Evolutionary conservation across 2,797 vertebrate genomes (phyloP), one percentile per base, ranked within the genome.

Genomic region (Clarias platycephalus): DNA sequence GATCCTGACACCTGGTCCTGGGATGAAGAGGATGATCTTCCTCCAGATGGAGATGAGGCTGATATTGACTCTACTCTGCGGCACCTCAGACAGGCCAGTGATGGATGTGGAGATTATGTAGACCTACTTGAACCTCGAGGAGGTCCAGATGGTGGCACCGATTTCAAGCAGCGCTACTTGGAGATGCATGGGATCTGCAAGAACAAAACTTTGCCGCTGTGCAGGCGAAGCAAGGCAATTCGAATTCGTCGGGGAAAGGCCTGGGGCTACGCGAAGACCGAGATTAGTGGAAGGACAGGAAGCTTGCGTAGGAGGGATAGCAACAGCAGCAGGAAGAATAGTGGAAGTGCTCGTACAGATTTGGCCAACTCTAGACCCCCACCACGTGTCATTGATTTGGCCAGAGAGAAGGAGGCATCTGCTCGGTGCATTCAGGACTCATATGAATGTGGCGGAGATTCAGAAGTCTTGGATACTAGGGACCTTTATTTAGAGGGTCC

Each of bases 201-300:
- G 87, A 97, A 96, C 63, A 96, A 94, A 87, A 97, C 96, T 0
- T 93, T 97, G 83, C 97, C 96, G 0, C 90, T 96, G 57, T 96
- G 95, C 80, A 93, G 94, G 83, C 92, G 95, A 82, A 90, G 95
- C 34, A 95, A 95, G 82, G 95, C 95, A n/a, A 94, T 95, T 75
- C 94, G 95, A 85, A 91, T 96, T 31, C 92, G 94, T 63, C 95
- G 93, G 71, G 96, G 96, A 37, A 94, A 93, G 72, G 95, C 93
- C 0, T 96, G 95, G 95, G 94, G 95, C 66, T 95, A 95, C 37
- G 94, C 94, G 20, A 95, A 94, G 80, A 83, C 87, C 0, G 94
- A 94, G 44, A 85, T 80, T 16, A 72, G 90, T 58, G 75, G 79
- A 18, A 82, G 70, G 64, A 91, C 92, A 12, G 90, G 88, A 93